Base-by-base conservation (phyloP, 92 coral and sea anemone species). In the Umimayanthus chanpuru region DNA sequence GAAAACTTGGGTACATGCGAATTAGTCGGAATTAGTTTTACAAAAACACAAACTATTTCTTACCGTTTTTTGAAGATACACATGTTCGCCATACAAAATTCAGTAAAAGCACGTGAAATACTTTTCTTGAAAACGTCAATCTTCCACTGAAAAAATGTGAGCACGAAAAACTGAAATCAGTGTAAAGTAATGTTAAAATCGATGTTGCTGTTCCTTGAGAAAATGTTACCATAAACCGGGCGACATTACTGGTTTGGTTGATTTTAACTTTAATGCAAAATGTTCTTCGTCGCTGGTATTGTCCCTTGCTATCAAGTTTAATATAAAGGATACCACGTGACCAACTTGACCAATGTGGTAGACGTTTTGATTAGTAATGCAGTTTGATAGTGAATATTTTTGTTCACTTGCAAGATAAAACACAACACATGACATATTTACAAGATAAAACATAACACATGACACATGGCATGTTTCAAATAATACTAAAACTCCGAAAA, bases 91-190 rank as follows among this genome's bases (percentile, higher is more conserved):
- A 50, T 25, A 47, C 93, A 90, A 26, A 86, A 87, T n/a, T 90
- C 80, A 15, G 88, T 90, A 18, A 82, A 73, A 41, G 90, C 90
- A 76, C 75, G 80, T 11, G 93, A 81, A 14, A 86, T 47, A 28
- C 90, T 81, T 16, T 36, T 23, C 88, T 90, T 90, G 88, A 90
- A 88, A 7, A 65, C 21, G 29, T 81, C 65, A 68, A 30, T 77
- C 30, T 80, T 56, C 88, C 86, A 86, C 93, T 90, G 71, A 43
- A 70, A 30, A n/a, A 44, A 76, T 39, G 39, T 18, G 29, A 64
- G 68, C 8, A 21, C 4, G 20, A 61, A 18, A 18, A 61, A 23
- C 20, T 53, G 58, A 53, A 53, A 15, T 53, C 58, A 53, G 14
- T 53, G 58, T 15, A 53, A 12, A 53, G 16, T 53, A 15, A 53